Conservation (phyloP, 1,140 invertebrate species). For the Notospermus geniculatus region DNA sequence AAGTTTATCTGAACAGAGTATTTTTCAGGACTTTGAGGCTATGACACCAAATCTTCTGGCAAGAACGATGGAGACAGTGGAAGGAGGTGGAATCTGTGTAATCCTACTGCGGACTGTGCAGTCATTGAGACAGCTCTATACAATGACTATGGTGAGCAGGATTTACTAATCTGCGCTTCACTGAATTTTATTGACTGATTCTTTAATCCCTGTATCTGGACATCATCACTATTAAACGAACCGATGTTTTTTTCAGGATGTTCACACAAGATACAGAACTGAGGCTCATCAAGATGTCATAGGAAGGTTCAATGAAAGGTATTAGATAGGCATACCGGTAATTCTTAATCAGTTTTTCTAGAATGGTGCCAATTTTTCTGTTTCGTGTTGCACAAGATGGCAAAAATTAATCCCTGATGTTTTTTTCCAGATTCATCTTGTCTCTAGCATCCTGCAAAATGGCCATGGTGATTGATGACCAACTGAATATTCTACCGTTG, state of each 20-base stretch:
- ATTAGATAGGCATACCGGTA: no score
- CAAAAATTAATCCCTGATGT: no score
- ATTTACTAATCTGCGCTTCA: conserved; percentile 2
- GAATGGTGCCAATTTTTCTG: no score
- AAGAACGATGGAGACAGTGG: conserved; percentile 95
- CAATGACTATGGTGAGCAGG: conserved; percentile 80
- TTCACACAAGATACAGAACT: conserved; percentile 91
- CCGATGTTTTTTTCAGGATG: conserved; percentile 67
- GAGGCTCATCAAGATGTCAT: conserved; percentile 91
- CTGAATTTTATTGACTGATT: no score
- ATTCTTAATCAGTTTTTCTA: neutral
- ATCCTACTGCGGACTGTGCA: conserved; percentile 78
- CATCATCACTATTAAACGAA: no score
- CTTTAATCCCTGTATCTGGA: no score
- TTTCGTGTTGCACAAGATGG: no score
- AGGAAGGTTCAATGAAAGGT: conserved; percentile 92
- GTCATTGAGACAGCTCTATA: conserved; percentile 92
- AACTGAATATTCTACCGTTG: conserved; percentile 86
- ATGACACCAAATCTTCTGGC: conserved; percentile 98
- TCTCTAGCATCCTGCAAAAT: conserved; percentile 83
- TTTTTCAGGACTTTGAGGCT: conserved; percentile 92
- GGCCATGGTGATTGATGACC: conserved; percentile 89
- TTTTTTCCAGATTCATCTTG: conserved; percentile 73
- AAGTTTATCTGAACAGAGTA: neutral
- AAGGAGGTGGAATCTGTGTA: conserved; percentile 94